Base-by-base conservation (phyloP, 2,113 vertebrate species). In the Stigmatopora argus region DNA sequence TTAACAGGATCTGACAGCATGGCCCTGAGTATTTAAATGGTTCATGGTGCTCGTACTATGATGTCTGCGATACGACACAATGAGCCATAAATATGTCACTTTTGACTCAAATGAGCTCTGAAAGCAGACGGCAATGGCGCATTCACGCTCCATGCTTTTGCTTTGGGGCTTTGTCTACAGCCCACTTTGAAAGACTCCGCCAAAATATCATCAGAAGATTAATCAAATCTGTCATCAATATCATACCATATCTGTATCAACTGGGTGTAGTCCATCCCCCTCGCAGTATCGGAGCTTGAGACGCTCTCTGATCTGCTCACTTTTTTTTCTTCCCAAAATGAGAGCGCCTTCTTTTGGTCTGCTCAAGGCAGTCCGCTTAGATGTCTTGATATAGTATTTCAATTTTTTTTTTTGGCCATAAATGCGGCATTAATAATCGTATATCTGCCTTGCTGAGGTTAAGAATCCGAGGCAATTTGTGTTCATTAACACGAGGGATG, bases 1-100 rank as follows among this genome's bases (percentile, higher is more conserved):
- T 78, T 88, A 88, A 89, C 78, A 60, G 73, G 64, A 85, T 69
- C 65, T 81, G 88, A 88, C 88, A 89, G 85, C 83, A 84, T 88
- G 81, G 88, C 86, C 88, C 85, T 78, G 71, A 87, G 88, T 89
- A 89, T 84, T 89, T 88, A 87, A 85, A 88, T 83, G 84, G 83
- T 88, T 86, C 81, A 83, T 83, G 78, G 86, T 86, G 70, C 84
- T 81, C 78, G 81, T 80, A 71, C 83, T 87, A 52, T 83, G 85
- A 87, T 85, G 81, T 78, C 81, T 82, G 81, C 73, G 70, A 86
- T 84, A 78, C 82, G 83, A 86, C 81, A 88, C 83, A 81, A 89
- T 86, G 83, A 85, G 81, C 83, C 88, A 88, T 87, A 86, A 88
- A 87, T 84, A 87, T 86, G 86, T 87, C 88, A 88, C 72, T 78